Percentiles rank a stretch among this genome's conserved stretches.
Evolutionary conservation across 2,113 vertebrate genomes (phyloP).

Genomic region (Probosciger aterrimus): DNA sequence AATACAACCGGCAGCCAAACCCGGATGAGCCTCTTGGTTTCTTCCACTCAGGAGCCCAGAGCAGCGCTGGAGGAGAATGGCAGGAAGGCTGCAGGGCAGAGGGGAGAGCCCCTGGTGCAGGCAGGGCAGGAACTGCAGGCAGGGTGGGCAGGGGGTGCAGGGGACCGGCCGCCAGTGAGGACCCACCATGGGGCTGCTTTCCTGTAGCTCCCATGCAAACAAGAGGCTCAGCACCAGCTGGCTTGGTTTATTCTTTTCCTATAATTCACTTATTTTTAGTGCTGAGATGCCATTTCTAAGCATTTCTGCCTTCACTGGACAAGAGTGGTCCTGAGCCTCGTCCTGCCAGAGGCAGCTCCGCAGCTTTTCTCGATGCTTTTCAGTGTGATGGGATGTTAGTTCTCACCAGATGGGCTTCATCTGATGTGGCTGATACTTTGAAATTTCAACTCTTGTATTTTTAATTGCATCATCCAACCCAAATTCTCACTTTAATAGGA

Average conservation of each 20-base stretch:
- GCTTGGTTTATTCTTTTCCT: neutral
- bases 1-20: neutral
- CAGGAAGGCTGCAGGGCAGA: slow-evolving; percentile 59
- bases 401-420: neutral
- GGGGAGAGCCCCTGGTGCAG: neutral
- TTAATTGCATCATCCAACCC: neutral
- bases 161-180: neutral
- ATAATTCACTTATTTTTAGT: neutral
- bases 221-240: neutral
- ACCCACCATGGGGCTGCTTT: neutral
- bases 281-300: neutral
- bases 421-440: neutral
- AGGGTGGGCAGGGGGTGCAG: slow-evolving; percentile 39
- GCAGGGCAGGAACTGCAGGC: slow-evolving; percentile 34
- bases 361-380: neutral
- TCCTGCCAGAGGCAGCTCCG: neutral
- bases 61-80: slow-evolving; percentile 50
- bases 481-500: neutral
- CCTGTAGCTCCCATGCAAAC: neutral
- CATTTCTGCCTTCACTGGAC: neutral
- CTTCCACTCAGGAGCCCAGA: neutral
- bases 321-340: accelerated
- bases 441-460: neutral
- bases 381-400: neutral
- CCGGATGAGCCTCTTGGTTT: neutral